These are phyloP conservation scores for Tetramorium simillimum DNA, from an alignment of 1,140 invertebrate genomes.

Conservation along the genomic window DNA sequence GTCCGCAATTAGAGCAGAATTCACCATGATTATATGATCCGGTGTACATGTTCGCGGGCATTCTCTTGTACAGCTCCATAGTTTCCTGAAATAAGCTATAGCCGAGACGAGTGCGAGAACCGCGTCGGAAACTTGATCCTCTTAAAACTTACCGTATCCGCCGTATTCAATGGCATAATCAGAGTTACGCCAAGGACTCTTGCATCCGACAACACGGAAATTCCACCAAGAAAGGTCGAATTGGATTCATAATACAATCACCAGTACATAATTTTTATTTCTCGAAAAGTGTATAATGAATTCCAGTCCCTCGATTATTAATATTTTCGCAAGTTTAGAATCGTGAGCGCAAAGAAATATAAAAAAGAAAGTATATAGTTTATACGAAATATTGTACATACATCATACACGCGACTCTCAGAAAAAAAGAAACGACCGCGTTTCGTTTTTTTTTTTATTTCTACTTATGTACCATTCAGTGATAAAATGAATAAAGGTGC, in stretches of 20 bases:
- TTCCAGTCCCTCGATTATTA: neutral
- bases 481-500: too few species aligned
- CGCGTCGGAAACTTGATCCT: neutral
- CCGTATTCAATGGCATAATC: neutral
- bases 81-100: slow-evolving; percentile 36
- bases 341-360: neutral
- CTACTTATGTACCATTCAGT: too few species aligned
- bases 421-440: slow-evolving; percentile 1
- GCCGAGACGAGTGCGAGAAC: neutral
- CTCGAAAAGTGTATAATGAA: neutral
- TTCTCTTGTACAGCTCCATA: slow-evolving; percentile 53
- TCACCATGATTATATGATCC: slow-evolving; percentile 9
- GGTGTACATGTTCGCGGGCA: neutral
- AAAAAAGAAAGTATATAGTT: slow-evolving; percentile 21
- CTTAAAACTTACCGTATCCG: slow-evolving; percentile 51
- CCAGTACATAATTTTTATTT: neutral
- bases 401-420: neutral
- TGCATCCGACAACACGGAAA: slow-evolving; percentile 34
- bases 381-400: slow-evolving; percentile 22
- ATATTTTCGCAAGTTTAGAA: slow-evolving; percentile 6
- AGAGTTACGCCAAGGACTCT: neutral
- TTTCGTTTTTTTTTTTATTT: too few species aligned
- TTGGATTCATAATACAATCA: slow-evolving; percentile 41
- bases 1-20: slow-evolving; percentile 37
- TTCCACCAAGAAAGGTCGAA: slow-evolving; percentile 4